Base-by-base conservation (phyloP, 2,113 vertebrate genomes). In the Tapirus terrestris region DNA sequence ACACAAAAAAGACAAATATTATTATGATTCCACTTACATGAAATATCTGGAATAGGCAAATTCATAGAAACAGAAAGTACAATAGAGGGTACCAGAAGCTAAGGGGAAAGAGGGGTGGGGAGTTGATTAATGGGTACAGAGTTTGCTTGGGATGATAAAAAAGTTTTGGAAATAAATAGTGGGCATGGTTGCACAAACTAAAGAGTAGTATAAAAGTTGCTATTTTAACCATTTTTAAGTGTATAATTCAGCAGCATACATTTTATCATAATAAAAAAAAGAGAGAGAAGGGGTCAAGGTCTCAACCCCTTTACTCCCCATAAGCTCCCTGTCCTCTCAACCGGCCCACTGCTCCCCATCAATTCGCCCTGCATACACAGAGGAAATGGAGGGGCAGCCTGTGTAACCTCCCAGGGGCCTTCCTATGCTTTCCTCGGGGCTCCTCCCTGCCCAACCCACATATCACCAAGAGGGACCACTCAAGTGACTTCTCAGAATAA, bases 311-410 rank as follows among this genome's bases (percentile, higher is more conserved):
- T 65, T 72, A 3, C 48, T 48, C 51, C 85, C 61, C n/a, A 8
- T 39, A 80, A 39, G 45, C 29, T 39, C 18, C 70, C n/a, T 0
- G 12, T 43, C 16, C 45, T 31, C 65, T 60, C 23, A 18, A 23
- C 75, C 31, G 31, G 20, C 10, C 45, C 68, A 27, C 43, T 2
- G 5, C 11, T 10, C 51, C 10, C 61, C 39, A 6, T 1, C 9
- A 0, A 48, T 9, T 2, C 7, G 48, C 17, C n/a, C 80, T 9
- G 56, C 43, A 23, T 0, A 51, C 14, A 1, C 6, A 14, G 72
- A 48, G 10, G 51, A 61, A 14, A 0, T 0, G 2, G 20, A 21
- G 6, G 36, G 20, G 2, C 36, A 39, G 16, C 10, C 13, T 4
- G 8, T 10, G 23, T 2, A 1, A 1, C 36, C 18, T 8, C 25